Conservation (phyloP, 2,888 invertebrate genomes). For the Merodon equestris region DNA sequence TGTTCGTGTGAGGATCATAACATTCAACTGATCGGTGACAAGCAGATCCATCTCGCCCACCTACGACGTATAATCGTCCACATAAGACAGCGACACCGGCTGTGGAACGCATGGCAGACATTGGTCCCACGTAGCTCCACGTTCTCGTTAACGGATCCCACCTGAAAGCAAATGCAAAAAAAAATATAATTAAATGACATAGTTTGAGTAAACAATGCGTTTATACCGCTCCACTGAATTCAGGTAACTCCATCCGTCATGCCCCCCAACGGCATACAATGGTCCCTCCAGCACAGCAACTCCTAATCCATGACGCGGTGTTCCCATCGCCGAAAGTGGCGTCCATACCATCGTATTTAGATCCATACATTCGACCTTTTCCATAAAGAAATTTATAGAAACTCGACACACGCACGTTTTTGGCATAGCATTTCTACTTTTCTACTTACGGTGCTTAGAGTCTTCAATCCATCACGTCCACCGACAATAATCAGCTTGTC, state of each 20-base stretch:
- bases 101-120: slow-evolving; percentile 91
- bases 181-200: no score
- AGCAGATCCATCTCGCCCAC: slow-evolving; percentile 94
- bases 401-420: no score
- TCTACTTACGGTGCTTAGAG: slow-evolving; percentile 87
- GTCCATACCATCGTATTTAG: slow-evolving; percentile 89
- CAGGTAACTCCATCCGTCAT: slow-evolving; percentile 92
- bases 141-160: slow-evolving; percentile 93
- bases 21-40: slow-evolving; percentile 95
- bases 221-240: slow-evolving; percentile 90
- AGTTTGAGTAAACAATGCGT: background rate
- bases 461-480: slow-evolving; percentile 95
- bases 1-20: slow-evolving; percentile 86
- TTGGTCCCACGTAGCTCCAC: slow-evolving; percentile 94
- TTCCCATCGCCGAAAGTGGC: slow-evolving; percentile 91
- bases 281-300: slow-evolving; percentile 89
- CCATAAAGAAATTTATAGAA: slow-evolving; percentile 1
- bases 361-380: slow-evolving; percentile 90
- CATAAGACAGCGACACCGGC: slow-evolving; percentile 94
- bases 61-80: slow-evolving; percentile 92
- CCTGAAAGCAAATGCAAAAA: slow-evolving; percentile 75
- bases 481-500: slow-evolving; percentile 92
- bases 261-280: slow-evolving; percentile 96
- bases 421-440: background rate
- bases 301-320: slow-evolving; percentile 90